Conservation (phyloP, 2,113 vertebrate genomes). For the Pungitius pungitius region DNA sequence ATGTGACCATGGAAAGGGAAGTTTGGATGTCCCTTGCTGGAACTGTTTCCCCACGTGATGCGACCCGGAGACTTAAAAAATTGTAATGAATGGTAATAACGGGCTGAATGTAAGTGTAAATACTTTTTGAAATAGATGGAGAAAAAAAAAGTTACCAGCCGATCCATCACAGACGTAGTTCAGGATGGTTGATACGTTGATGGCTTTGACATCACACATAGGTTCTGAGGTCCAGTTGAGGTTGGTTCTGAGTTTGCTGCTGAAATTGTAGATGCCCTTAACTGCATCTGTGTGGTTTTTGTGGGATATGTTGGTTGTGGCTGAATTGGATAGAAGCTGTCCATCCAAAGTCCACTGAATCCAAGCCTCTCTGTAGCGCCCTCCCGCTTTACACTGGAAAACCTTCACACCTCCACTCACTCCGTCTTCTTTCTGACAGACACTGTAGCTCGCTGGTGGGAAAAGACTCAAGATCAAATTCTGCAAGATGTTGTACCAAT, state of each 20-base stretch:
- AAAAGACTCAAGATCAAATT: constrained; percentile 8
- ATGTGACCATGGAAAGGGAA: too few relatives aligned
- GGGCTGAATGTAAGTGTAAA: rapidly evolving
- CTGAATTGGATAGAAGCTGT: not conserved
- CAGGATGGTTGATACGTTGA: rapidly evolving
- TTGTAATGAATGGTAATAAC: not conserved
- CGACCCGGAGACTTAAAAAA: not conserved
- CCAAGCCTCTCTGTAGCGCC: not conserved
- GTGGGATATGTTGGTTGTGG: not conserved
- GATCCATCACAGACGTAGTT: rapidly evolving
- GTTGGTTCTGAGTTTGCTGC: not conserved
- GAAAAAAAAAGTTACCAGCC: not conserved
- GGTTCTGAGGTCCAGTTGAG: rapidly evolving
- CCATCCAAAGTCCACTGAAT: constrained; percentile 41
- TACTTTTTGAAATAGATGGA: not conserved
- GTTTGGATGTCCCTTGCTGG: too few relatives aligned
- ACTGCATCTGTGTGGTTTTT: rapidly evolving
- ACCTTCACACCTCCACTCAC: rapidly evolving
- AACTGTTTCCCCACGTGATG: too few relatives aligned
- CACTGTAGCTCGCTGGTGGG: not conserved
- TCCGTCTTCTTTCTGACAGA: not conserved
- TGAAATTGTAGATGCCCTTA: not conserved
- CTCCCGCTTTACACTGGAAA: constrained; percentile 8
- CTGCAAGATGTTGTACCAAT: not conserved
- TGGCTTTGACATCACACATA: not conserved